Evolutionary conservation across 2,888 invertebrate species (phyloP).

Genomic region (Leptinotarsa tumamoca): DNA sequence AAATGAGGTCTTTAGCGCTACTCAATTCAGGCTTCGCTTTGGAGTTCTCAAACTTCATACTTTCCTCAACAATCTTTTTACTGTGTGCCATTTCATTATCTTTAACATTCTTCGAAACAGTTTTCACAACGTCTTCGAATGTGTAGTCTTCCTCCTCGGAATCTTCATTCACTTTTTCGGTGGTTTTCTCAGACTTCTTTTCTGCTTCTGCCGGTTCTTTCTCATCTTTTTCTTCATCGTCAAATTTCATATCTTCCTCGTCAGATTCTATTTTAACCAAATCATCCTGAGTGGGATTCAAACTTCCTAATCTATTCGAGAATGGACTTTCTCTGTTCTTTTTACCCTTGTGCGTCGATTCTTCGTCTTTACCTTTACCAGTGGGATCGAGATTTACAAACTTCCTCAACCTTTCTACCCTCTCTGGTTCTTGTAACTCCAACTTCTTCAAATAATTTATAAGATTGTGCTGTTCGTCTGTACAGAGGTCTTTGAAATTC

Average conservation of each 20-base stretch:
- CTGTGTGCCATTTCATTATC: conserved; percentile 71
- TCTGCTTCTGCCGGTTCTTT: conserved; percentile 45
- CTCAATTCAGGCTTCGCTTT: conserved; percentile 61
- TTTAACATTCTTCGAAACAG: conserved; percentile 79
- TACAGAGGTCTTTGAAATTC: conserved; percentile 83
- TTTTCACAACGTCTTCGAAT: conserved; percentile 85
- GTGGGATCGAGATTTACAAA: conserved; percentile 75
- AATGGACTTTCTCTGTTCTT: conserved; percentile 63
- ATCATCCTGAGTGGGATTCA: conserved; percentile 62
- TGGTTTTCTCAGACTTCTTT: conserved; percentile 55
- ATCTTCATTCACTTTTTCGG: conserved; percentile 65
- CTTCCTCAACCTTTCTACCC: conserved; percentile 82
- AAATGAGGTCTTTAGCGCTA: conserved; percentile 74
- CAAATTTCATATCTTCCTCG: conserved; percentile 40
- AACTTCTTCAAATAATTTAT: conserved; percentile 85
- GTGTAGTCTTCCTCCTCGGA: conserved; percentile 85
- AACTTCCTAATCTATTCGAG: conserved; percentile 64
- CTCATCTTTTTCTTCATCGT: conserved; percentile 41
- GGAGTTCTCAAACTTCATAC: conserved; percentile 50
- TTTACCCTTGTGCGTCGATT: conserved; percentile 41
- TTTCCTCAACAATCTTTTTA: conserved; percentile 57
- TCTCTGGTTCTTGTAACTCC: conserved; percentile 79
- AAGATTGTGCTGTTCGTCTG: conserved; percentile 85
- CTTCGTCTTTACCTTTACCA: conserved; percentile 52
- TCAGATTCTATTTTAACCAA: conserved; percentile 47